Evolutionary conservation across 2,888 invertebrate species (phyloP).

Genomic region (Cosmopolites sordidus): DNA sequence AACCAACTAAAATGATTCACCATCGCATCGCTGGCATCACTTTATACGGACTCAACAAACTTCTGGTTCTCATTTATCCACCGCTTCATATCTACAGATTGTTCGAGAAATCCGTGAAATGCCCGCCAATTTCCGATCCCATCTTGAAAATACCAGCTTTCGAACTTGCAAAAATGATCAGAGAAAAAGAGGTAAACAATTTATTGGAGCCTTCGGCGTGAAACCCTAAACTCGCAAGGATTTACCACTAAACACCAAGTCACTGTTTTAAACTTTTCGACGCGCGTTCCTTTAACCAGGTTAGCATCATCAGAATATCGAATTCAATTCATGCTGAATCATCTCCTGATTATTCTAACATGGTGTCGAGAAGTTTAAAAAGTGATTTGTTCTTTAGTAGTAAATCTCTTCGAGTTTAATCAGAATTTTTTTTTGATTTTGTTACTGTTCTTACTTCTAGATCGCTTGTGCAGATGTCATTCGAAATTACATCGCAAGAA

Average conservation of each 20-base stretch:
- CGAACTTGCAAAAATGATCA: slow-evolving; percentile 65
- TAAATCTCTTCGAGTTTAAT: too few species aligned
- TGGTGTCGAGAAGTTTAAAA: too few species aligned
- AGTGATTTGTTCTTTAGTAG: background rate
- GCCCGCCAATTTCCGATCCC: slow-evolving; percentile 63
- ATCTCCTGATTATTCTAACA: background rate
- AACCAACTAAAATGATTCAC: too few species aligned
- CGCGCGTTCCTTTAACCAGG: too few species aligned
- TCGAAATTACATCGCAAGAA: slow-evolving; percentile 68
- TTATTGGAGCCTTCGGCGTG: too few species aligned
- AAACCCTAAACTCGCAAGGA: too few species aligned
- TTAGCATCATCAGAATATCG: too few species aligned
- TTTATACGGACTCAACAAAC: slow-evolving; percentile 28
- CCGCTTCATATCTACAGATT: slow-evolving; percentile 31
- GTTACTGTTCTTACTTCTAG: slow-evolving; percentile 48
- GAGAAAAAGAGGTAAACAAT: slow-evolving; percentile 59
- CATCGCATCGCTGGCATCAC: slow-evolving; percentile 3
- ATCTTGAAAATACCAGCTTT: slow-evolving; percentile 67
- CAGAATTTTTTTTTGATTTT: too few species aligned
- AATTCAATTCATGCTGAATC: too few species aligned
- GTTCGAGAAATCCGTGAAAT: slow-evolving; percentile 55
- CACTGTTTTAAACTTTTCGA: too few species aligned
- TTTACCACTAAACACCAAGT: too few species aligned
- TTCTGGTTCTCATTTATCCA: slow-evolving; percentile 30
- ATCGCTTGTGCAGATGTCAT: slow-evolving; percentile 67